Base-by-base conservation (phyloP, 2,113 vertebrate species). In the Empidonax traillii region DNA sequence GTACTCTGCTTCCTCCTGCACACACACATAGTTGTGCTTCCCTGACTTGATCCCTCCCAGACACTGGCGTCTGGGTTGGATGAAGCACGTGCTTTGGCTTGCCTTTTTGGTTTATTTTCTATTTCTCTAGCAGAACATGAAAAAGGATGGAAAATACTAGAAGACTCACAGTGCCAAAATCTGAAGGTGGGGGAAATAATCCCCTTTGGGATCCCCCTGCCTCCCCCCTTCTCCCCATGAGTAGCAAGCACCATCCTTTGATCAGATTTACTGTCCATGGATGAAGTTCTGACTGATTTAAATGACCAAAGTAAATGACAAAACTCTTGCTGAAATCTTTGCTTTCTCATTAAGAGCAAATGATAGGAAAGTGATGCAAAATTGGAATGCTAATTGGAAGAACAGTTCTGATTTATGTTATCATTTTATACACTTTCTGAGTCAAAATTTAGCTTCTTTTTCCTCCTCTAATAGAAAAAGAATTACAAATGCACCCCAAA, bases 21-120 rank as follows among this genome's bases (percentile, higher is more conserved):
- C 47, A 13, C 14, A 33, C 3, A 3, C 14, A 28, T 7, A 4
- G 9, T 16, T 31, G 9, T 59, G 30, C 28, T 21, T 55, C 37
- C 24, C 31, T 37, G 52, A 31, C 24, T 53, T 2, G 1, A 14
- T 44, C 31, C 24, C 4, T 14, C 63, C n/a, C 16, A 9, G 20
- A 66, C 10, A n/a, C 7, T 0, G 2, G 17, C 8, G 3, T 24
- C 28, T 14, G 31, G 15, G 39, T 14, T 0, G 0, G 6, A 53
- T 25, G 28, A 43, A 72, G 19, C 31, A 31, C 0, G 0, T 25
- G n/a, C 23, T 46, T 46, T 47, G 33, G 14, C 9, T 46, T 77
- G 77, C 18, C 21, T 35, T 69, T 83, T n/a, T n/a, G 21, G 17
- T 33, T 90, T 71, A 16, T 74, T 58, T 78, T 67, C 41, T 44